A percentile compares a stretch with the other conserved stretches of the same genome.
phyloP scores from a whole-genome alignment of 2,113 vertebrate genomes.

The Chionis minor region DNA sequence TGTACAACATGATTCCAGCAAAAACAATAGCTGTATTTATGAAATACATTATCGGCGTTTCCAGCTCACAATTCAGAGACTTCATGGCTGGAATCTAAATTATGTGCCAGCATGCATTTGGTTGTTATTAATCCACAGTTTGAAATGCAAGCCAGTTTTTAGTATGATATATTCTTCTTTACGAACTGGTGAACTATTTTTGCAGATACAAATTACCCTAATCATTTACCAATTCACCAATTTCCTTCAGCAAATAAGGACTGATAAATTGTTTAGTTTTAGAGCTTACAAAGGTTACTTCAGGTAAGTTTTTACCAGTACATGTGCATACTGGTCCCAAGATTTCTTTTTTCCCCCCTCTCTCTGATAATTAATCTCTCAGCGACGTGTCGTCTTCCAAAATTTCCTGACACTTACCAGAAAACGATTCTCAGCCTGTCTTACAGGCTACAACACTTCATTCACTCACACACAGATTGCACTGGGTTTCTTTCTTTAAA shows the following conservation, averaged over 20 bases:
- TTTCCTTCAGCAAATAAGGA: not conserved
- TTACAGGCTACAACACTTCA: not conserved
- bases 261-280: not conserved
- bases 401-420: not conserved
- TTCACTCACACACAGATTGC: not conserved
- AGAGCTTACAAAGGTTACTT: not conserved
- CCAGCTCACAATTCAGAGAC: conserved; percentile 22
- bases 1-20: not conserved
- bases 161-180: not conserved
- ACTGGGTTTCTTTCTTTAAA: not conserved
- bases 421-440: not conserved
- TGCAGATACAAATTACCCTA: not conserved
- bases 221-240: not conserved
- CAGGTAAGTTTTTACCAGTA: not conserved
- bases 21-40: conserved; percentile 56
- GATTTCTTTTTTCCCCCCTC: not conserved
- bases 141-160: not conserved
- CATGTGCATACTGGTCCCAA: not conserved
- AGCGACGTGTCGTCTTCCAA: accelerated
- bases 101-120: not conserved
- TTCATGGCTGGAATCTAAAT: conserved; percentile 41
- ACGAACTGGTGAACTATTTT: not conserved
- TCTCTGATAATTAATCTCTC: not conserved
- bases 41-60: conserved; percentile 31
- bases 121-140: conserved; percentile 27